Base-by-base conservation (phyloP, 2,113 vertebrate genomes). In the Periophthalmodon schlosseri region DNA sequence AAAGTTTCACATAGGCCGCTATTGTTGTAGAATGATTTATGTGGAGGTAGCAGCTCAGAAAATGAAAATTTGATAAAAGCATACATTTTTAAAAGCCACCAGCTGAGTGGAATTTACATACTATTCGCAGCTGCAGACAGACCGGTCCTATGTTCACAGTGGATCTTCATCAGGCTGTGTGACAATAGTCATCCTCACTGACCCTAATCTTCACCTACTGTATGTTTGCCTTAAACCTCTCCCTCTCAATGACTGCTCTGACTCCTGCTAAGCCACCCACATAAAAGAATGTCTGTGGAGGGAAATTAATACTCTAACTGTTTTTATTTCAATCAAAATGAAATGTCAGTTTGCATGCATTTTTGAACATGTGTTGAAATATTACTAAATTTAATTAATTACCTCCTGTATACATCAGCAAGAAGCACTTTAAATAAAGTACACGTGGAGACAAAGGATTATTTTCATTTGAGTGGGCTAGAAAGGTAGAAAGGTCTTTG, bases 21-120 rank as follows among this genome's bases (percentile, higher is more conserved):
- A 12, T 54, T 60, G 39, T 63, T 70, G 24, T 61, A 36, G 15
- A 64, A 64, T 76, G 68, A 54, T 69, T 70, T 74, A 74, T 50
- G 28, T 21, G 14, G 10, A 4, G 33, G 16, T 61, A 10, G 65
- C n/a, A 12, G 28, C 14, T n/a, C 0, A 50, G 18, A 74, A 52
- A 46, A 46, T 39, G 56, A 47, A 74, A 50, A n/a, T 49, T 71
- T 6, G 5, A 47, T 44, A 11, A n/a, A 65, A 68, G 39, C 46
- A 49, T 68, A 49, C 34, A 65, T 65, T 65, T 65, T 65, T 39
- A 65, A 44, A 65, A 65, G 57, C 34, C 20, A 36, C 18, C 20
- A 67, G 5, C n/a, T 11, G 21, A 24, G 44, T 68, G 4, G 39
- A 47, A 23, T 68, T 68, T 49, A 68, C 66, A 47, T 49, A 44